phyloP scores from a whole-genome alignment of 2,888 invertebrate species.

The Catocala sponsa region DNA sequence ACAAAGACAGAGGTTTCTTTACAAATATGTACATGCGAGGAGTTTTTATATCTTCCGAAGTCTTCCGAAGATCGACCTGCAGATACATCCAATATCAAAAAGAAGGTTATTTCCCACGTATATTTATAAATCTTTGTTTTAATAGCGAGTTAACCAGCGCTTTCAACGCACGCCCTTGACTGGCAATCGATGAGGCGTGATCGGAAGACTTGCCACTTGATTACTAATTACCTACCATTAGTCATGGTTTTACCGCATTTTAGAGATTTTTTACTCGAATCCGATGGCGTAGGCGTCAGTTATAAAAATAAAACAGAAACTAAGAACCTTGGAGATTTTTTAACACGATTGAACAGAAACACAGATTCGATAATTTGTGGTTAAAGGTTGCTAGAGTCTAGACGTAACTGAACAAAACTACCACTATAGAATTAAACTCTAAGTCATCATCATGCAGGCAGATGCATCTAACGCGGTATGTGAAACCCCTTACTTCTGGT shows the following conservation, averaged over 20 bases:
- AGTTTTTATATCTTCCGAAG: no score
- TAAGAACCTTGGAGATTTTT: neutral
- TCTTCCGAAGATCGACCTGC: no score
- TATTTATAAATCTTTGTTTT: conserved; percentile 26
- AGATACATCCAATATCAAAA: neutral
- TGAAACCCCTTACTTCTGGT: no score
- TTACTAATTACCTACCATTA: conserved; percentile 68
- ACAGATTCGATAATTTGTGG: no score
- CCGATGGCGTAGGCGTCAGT: conserved; percentile 1
- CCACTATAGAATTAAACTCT: no score
- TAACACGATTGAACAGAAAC: neutral
- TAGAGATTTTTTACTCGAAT: conserved; percentile 30
- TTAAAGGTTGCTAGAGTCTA: no score
- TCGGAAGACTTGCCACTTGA: conserved; percentile 63
- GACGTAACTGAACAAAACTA: no score
- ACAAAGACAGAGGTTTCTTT: no score
- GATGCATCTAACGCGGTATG: no score
- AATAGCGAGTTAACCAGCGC: conserved; percentile 25
- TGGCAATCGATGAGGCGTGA: conserved; percentile 61
- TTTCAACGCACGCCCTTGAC: conserved; percentile 63
- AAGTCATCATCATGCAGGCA: no score
- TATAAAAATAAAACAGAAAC: conserved; percentile 7
- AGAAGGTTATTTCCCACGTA: conserved; percentile 23
- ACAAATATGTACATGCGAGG: no score
- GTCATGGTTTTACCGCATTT: conserved; percentile 61